Percentiles rank a stretch among this genome's conserved stretches.
Conservation (phyloP, 2,888 invertebrate species). For the Cryptus armator region DNA sequence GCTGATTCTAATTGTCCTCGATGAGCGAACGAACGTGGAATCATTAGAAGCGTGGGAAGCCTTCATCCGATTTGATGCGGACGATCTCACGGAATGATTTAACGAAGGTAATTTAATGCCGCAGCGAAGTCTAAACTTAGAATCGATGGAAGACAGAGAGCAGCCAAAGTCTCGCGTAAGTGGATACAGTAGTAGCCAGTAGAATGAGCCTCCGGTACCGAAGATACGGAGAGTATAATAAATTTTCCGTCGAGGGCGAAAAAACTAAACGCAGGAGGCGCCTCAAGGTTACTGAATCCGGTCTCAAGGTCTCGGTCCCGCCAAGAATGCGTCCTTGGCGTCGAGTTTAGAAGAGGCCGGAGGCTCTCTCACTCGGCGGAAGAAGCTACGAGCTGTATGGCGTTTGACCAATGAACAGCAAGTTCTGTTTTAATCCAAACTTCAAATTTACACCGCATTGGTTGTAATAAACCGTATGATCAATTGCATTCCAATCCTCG, state of each 20-base stretch:
- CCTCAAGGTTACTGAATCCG: slow-evolving; percentile 67
- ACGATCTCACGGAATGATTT: slow-evolving; percentile 18
- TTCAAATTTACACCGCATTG: not conserved
- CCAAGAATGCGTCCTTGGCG: slow-evolving; percentile 68
- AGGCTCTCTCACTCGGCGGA: slow-evolving; percentile 41
- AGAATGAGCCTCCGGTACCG: slow-evolving; percentile 37
- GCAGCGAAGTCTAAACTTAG: slow-evolving; percentile 54
- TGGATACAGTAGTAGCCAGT: slow-evolving; percentile 35
- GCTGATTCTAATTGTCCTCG: slow-evolving; percentile 34
- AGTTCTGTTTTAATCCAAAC: not conserved
- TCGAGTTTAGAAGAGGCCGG: slow-evolving; percentile 67
- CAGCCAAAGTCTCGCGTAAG: not conserved
- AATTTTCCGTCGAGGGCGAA: slow-evolving; percentile 64
- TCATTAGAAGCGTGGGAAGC: slow-evolving; percentile 38
- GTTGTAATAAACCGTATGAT: not conserved
- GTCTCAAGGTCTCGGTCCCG: slow-evolving; percentile 69
- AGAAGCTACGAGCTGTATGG: slow-evolving; percentile 35
- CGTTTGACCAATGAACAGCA: slow-evolving; percentile 3
- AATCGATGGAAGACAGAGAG: slow-evolving; percentile 16
- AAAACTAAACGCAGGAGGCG: slow-evolving; percentile 64
- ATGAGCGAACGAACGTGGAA: slow-evolving; percentile 33
- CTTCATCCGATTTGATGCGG: not conserved
- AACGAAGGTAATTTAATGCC: slow-evolving; percentile 8
- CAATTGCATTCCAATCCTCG: no score
- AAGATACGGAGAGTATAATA: slow-evolving; percentile 52